Conservation (phyloP, 2,888 invertebrate species). For the Ptilodon capucinus region DNA sequence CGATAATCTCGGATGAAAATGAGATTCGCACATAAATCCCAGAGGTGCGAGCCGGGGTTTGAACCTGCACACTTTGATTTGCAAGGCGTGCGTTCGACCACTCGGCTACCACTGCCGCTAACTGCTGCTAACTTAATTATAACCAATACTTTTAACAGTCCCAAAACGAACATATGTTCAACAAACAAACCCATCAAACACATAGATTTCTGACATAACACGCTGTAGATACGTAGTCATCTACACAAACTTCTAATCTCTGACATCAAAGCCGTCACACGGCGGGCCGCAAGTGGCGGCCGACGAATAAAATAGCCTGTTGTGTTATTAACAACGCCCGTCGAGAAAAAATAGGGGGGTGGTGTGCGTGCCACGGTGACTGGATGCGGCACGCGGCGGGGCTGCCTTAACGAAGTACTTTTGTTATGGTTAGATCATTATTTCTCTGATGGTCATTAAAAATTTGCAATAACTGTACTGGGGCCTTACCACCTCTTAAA, state of each 20-base stretch:
- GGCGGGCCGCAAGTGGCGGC: constrained; percentile 70
- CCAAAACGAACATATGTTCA: not conserved
- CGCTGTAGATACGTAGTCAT: constrained; percentile 29
- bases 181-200: constrained; percentile 14
- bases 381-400: constrained; percentile 40
- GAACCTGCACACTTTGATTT: too few relatives aligned
- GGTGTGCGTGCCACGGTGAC: constrained; percentile 22
- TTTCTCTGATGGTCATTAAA: not conserved
- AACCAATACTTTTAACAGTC: not conserved
- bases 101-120: too few relatives aligned
- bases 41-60: too few relatives aligned
- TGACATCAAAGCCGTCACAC: constrained; percentile 74
- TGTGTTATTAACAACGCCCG: constrained; percentile 78
- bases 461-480: too few relatives aligned
- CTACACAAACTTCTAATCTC: constrained; percentile 71
- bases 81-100: too few relatives aligned
- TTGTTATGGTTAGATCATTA: not conserved
- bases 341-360: constrained; percentile 60
- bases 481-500: too few relatives aligned
- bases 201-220: constrained; percentile 15
- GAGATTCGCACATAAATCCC: too few relatives aligned
- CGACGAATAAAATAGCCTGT: constrained; percentile 77
- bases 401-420: not conserved
- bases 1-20: too few relatives aligned
- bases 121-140: too few relatives aligned